Evolutionary conservation across 1,140 invertebrate genomes (phyloP), one percentile per base, ranked within the genome.

Genomic region (Macrotrachela quadricornifera): DNA sequence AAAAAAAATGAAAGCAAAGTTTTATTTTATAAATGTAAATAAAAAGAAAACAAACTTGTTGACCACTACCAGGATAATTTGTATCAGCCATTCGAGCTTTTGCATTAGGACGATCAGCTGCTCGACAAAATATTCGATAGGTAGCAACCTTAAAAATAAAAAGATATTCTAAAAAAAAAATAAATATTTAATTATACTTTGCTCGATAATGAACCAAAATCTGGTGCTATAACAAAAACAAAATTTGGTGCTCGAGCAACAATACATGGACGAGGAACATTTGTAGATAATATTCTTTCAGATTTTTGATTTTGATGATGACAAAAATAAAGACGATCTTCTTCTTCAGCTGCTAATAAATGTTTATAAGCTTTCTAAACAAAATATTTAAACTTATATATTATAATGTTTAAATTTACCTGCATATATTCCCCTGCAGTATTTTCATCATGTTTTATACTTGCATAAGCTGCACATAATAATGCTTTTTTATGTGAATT

Each of bases 31-130:
- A 49, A 16, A 42, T 15, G 36, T 55, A 1, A 36, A 48, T 43
- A 46, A 39, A 43, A 49, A 37, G 15, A 38, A 30, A 40, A 46
- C 56, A 56, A 56, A 66, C 65, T 57, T 66, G 58, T 52, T 69
- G 61, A 37, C 67, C 68, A 40, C 65, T 66, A 9, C 68, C 68
- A 45, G 59, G 60, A 44, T 68, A 57, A 46, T 42, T 56, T 50
- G 64, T 62, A 51, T 70, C 68, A 58, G 62, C 66, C 10, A 68
- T 57, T 48, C 68, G 59, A 17, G 64, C 67, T 56, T 64, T 69
- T 12, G 63, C 59, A 60, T 69, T 69, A 49, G 60, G 61, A 8
- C 62, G 64, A 44, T 60, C 51, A 10, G 63, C 60, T 43, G 57
- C 56, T 18, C 63, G 57, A 10, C 60, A 63, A 61, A 68, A 70